Evolutionary conservation across 2,797 vertebrate species (phyloP).

Genomic region (Antrozous pallidus): DNA sequence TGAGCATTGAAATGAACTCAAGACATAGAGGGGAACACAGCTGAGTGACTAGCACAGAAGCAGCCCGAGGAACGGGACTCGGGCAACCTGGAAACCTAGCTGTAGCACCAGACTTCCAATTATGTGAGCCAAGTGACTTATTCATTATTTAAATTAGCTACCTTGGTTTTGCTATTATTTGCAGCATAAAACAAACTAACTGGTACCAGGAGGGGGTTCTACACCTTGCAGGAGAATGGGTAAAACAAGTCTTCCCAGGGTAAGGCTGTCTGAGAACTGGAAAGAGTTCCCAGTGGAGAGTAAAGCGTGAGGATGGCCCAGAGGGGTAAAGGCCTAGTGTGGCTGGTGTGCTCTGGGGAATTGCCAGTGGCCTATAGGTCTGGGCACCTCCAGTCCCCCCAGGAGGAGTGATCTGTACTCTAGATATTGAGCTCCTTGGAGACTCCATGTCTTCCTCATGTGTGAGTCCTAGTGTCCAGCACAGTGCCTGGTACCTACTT

Average conservation of each 20-base stretch:
- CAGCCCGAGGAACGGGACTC: background rate
- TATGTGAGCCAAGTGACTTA: background rate
- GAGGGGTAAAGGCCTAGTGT: accelerated
- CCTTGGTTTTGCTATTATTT: background rate
- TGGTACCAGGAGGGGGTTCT: background rate
- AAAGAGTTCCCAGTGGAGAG: background rate
- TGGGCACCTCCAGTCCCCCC: background rate
- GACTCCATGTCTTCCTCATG: background rate
- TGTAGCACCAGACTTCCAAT: background rate
- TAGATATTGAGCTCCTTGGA: background rate
- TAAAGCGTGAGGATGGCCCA: background rate
- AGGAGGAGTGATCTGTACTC: background rate
- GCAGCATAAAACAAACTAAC: background rate
- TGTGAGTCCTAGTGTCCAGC: background rate
- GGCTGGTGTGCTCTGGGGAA: background rate
- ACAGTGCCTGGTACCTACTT: accelerated
- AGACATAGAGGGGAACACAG: background rate
- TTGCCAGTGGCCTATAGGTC: accelerated
- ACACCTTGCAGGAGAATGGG: background rate
- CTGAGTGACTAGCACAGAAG: background rate
- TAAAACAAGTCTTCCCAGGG: background rate
- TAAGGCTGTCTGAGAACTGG: background rate
- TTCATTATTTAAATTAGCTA: background rate
- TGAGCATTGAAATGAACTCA: background rate
- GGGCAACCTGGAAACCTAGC: background rate